Evolutionary conservation across 2,113 vertebrate genomes (phyloP), one percentile per base, ranked within the genome.

Genomic region (Silurus asotus): DNA sequence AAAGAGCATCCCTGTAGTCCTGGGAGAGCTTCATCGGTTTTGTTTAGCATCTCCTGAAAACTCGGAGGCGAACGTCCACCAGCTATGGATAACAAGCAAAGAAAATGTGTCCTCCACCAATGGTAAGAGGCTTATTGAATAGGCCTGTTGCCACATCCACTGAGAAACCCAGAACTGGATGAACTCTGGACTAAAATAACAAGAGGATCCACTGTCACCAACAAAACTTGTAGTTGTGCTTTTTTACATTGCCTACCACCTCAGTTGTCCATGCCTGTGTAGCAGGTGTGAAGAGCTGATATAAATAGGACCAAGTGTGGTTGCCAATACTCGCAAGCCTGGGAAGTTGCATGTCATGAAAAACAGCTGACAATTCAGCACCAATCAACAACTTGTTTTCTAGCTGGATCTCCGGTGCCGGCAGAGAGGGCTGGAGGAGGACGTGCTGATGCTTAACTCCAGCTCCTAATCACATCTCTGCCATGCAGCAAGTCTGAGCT

Each of bases 401-500:
- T 90, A 90, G 90, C 91, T 87, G 84, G 86, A 90, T 92, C 89
- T 88, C 87, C 20, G 67, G 89, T 72, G 86, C 88, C 28, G 72
- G 77, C 88, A 72, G 90, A 91, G 90, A 88, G 84, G 84, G 83
- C 91, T 90, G 88, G 88, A 88, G 84, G 85, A 92, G 89, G 87
- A 90, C 94, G 94, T 95, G 94, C 94, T 94, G 92, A 94, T 88
- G 89, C 92, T 92, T 91, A 95, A 91, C 94, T 91, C 94, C 83
- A 90, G 88, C 92, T 91, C 89, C 93, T 94, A 92, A 95, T 96
- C 92, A 91, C 91, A 94, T 94, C 94, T 91, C 91, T 90, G 90
- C 87, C 92, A 91, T 89, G 88, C 88, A 89, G 91, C 97, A 97
- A 91, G 97, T 94, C 95, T 82, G 88, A 92, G 91, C 96, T 95